A percentile compares a stretch with the other conserved stretches of the same genome.
Evolutionary conservation across 2,113 vertebrate genomes (phyloP).

Genomic region (Amia ocellicauda): DNA sequence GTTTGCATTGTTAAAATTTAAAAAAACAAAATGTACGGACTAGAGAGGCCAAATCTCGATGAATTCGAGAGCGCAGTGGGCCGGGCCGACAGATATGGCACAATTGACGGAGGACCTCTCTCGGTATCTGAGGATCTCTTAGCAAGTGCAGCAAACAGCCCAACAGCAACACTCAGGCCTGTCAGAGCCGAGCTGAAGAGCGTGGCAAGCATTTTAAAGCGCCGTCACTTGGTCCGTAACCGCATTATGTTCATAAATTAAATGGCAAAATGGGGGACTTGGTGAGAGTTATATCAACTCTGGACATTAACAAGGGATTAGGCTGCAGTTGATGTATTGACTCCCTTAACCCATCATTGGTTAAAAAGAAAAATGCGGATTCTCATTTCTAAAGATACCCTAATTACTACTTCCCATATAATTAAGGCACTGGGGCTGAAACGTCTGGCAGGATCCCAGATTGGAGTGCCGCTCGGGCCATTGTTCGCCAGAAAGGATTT

Average conservation of each 20-base stretch:
- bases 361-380: constrained; percentile 13
- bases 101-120: no score
- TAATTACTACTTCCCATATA: constrained; percentile 27
- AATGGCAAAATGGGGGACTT: background rate
- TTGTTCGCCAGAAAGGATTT: constrained; percentile 2
- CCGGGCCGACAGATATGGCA: background rate
- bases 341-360: constrained; percentile 17
- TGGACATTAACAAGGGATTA: constrained; percentile 24
- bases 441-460: constrained; percentile 3
- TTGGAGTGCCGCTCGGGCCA: background rate
- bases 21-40: no score
- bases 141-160: background rate
- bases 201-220: background rate
- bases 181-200: background rate
- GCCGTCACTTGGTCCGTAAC: background rate
- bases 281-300: background rate
- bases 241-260: background rate
- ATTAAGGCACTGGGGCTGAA: constrained; percentile 12
- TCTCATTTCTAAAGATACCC: constrained; percentile 20
- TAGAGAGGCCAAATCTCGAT: no score
- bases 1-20: no score
- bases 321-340: constrained; percentile 12
- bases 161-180: background rate
- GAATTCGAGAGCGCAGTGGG: no score
- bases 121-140: background rate